Base-by-base conservation (phyloP, 2,113 vertebrate species). In the Acanthochromis polyacanthus region DNA sequence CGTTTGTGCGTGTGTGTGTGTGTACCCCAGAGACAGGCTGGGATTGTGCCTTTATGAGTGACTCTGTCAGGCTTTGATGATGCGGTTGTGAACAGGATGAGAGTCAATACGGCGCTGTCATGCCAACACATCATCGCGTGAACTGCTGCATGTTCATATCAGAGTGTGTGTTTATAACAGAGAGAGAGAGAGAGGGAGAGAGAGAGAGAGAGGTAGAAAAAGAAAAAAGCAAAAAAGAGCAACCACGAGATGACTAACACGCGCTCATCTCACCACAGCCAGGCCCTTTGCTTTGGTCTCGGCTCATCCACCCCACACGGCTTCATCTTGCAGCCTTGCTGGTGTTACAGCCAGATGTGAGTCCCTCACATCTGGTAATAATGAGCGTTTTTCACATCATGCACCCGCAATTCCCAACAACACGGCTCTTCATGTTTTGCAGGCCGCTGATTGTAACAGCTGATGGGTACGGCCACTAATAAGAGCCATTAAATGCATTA, bases 301-400 rank as follows among this genome's bases (percentile, higher is more conserved):
- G 80, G 14, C 25, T 8, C 48, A 45, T 78, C 20, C 28, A 8
- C 30, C 36, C 46, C 22, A 56, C 2, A 12, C 15, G 17, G 17
- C 46, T 48, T 50, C 40, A 71, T n/a, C 2, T 4, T 1, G 30
- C 30, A 25, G 38, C 28, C 38, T 56, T 10, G 8, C n/a, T 32
- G 30, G 11, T 71, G 52, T 57, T 57, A 62, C 48, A 16, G 4
- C 74, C 74, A 78, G 77, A 80, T 88, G 69, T 51, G 71, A 19
- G 15, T 43, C 16, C 38, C 25, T 72, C 45, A 74, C 80, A 83
- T 82, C 80, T 71, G 70, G 52, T 16, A n/a, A 7, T 50, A 32
- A 63, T 76, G 22, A 62, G 45, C 15, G 53, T 61, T 71, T 56
- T 50, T 74, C 45, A 57, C 23, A 40, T 62, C 59, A 63, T 50